Base-by-base conservation (phyloP, 2,113 vertebrate genomes). In the Dolichotis patagonum region DNA sequence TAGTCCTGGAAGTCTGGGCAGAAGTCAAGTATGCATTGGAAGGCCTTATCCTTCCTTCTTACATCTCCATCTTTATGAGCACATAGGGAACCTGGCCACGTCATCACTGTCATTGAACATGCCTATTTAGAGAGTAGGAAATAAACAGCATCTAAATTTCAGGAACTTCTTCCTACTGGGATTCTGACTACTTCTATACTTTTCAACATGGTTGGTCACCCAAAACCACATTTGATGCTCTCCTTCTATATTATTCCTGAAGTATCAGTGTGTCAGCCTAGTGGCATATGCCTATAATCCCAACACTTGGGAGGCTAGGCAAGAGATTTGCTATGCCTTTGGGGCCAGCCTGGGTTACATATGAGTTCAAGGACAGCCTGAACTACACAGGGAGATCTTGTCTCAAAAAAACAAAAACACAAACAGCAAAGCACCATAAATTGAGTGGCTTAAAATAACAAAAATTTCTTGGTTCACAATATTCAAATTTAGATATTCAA, bases 171-270 rank as follows among this genome's bases (percentile, higher is more conserved):
- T 67, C 30, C 63, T 49, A 13, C 52, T 82, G 73, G 41, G 75
- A 95, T 88, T 92, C 71, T 65, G 63, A 87, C n/a, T 94, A 56
- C 54, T 65, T 32, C 35, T 28, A 2, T 71, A 84, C 69, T 91
- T 85, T 41, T 92, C 82, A 94, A 49, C 16, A 73, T 77, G 30
- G 83, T 22, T 86, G 49, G 46, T 16, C 24, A 83, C 19, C 30
- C 58, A 77, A 22, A 86, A 71, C 84, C 41, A 87, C 35, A 82
- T 67, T 77, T 52, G 77, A 67, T 35, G 69, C 26, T 88, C 94
- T 32, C 54, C 14, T 84, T 58, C 65, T 43, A 19, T 54, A 81
- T 77, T 85, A 65, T 73, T 95, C 38, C 85, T 35, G 73, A 56
- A 38, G 26, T 91, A 85, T 88, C 12, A 62, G 62, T 69, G 41